Evolutionary conservation across 2,113 vertebrate genomes (phyloP), one percentile per base, ranked within the genome.

Genomic region (Ginglymostoma cirratum): DNA sequence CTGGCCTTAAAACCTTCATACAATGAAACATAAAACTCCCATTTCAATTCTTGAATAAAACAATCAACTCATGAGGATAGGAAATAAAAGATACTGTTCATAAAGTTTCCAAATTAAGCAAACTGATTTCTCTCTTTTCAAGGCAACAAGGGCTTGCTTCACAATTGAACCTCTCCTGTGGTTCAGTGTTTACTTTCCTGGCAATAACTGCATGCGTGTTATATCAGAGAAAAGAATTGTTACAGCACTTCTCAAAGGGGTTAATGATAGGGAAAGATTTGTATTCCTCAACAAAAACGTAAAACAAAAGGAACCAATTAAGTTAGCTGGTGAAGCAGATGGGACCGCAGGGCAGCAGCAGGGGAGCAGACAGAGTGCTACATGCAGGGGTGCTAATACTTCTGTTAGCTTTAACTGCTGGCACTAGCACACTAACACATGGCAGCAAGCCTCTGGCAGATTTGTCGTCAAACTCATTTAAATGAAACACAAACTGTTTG

Each of bases 271-370:
- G 67, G 93, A 95, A 95, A 27, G 93, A 95, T 70, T 95, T 69
- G 70, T 95, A 95, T 69, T 95, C 38, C 67, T 69, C 67, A 95
- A 95, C 93, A 72, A 95, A 95, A 95, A 95, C 70, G 93, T 72
- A 45, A 72, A 95, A 95, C 93, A 95, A 95, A 95, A 95, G 93
- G 93, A 95, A 95, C 67, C 93, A 95, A 95, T 95, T 95, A 95
- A 95, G 93, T 95, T 48, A 45, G 65, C 42, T 72, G 93, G 93
- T 72, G 93, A 95, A 72, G 93, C 93, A 95, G 93, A 95, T 95
- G 93, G 93, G 93, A 95, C 93, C 67, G 38, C 67, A 95, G 93
- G 67, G 93, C 67, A 95, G 93, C 93, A 95, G 93, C 93, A 95
- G 93, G 93, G 67, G 67, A 72, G 66, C 42, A 72, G 93, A 72